Percentiles rank a stretch among this genome's conserved stretches.
Evolutionary conservation across 1,140 invertebrate species (phyloP).

Genomic region (Copidosoma floridanum): DNA sequence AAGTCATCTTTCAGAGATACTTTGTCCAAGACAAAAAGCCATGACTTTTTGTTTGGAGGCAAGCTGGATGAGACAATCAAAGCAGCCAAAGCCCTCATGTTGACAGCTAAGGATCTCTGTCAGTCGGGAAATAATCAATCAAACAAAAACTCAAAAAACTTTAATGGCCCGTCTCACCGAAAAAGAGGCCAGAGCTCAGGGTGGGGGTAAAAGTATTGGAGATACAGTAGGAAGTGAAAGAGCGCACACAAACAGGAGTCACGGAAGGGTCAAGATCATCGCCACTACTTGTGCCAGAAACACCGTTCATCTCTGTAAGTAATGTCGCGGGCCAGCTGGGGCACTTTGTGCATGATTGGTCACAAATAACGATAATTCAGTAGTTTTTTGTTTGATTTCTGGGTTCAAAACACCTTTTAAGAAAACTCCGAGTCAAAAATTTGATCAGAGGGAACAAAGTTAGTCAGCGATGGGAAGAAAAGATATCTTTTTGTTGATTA

Average conservation of each 20-base stretch:
- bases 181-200: background rate
- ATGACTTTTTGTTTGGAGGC: conserved; percentile 16
- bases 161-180: background rate
- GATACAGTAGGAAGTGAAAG: background rate
- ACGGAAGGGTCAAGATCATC: background rate
- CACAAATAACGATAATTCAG: conserved; percentile 4
- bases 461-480: background rate
- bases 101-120: background rate
- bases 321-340: conserved; percentile 4
- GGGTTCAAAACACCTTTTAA: too few species aligned
- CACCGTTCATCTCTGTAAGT: background rate
- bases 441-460: background rate
- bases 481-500: background rate
- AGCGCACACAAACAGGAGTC: background rate
- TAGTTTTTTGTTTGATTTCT: conserved; percentile 7
- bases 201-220: background rate
- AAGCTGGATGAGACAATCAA: conserved; percentile 14
- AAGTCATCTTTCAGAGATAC: conserved; percentile 12
- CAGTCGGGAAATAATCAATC: background rate
- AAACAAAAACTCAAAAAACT: conserved; percentile 1
- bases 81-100: background rate
- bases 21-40: background rate
- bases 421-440: too few species aligned
- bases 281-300: background rate
- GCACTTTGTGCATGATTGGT: conserved; percentile 10